These are phyloP conservation scores for Blera fallax DNA, from an alignment of 2,888 invertebrate species.

Conservation along the genomic window DNA sequence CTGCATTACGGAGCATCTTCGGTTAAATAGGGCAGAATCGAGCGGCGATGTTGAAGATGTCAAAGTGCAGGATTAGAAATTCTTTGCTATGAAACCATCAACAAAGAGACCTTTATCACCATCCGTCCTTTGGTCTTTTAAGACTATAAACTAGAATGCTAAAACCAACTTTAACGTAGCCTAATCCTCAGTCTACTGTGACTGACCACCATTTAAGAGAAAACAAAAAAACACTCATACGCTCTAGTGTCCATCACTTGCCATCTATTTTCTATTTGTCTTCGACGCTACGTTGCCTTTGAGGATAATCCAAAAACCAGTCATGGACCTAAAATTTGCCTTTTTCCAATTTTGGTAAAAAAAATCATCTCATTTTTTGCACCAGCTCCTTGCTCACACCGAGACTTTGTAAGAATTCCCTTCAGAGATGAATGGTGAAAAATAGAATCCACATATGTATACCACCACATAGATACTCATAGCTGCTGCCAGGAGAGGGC, in stretches of 20 bases:
- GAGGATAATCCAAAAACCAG: background rate
- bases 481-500: background rate
- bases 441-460: slow-evolving; percentile 1
- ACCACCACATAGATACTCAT: background rate
- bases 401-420: background rate
- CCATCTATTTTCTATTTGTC: background rate
- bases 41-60: too few species aligned
- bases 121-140: too few species aligned
- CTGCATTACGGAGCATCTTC: too few species aligned
- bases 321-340: background rate
- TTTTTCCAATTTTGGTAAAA: background rate
- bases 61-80: too few species aligned
- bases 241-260: background rate
- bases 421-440: background rate
- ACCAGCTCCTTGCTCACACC: background rate
- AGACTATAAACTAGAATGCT: too few species aligned
- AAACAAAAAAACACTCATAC: background rate
- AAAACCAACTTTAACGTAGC: too few species aligned
- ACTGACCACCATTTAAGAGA: too few species aligned
- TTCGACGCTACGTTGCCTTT: background rate
- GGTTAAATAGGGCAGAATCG: too few species aligned
- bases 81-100: too few species aligned
- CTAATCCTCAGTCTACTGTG: too few species aligned
- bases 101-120: too few species aligned
- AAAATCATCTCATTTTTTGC: slow-evolving; percentile 15